A percentile compares a stretch with the other conserved stretches of the same genome.
These are phyloP conservation scores for Rhagoletis pomonella DNA, from an alignment of 1,140 invertebrate genomes.

Conservation along the genomic window DNA sequence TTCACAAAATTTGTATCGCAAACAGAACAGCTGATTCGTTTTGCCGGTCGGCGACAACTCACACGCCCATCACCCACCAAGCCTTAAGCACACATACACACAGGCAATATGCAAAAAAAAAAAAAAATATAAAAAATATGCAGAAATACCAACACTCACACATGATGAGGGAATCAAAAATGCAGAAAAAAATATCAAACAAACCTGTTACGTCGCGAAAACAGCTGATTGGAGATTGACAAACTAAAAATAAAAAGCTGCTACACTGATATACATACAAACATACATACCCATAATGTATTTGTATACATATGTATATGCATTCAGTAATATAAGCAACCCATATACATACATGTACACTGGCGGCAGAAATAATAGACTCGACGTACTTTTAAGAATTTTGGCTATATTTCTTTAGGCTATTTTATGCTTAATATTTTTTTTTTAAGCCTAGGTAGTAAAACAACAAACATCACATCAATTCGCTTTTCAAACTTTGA, in stretches of 20 bases:
- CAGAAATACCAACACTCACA: neutral
- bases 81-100: neutral
- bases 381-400: no score
- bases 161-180: neutral
- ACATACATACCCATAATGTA: neutral
- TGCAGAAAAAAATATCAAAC: neutral
- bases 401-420: no score
- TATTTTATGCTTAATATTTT: no score
- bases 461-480: no score
- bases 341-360: neutral
- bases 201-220: conserved; percentile 43
- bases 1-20: no score
- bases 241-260: conserved; percentile 18
- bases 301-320: neutral
- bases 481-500: no score
- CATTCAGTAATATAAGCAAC: neutral
- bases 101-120: neutral
- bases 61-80: neutral
- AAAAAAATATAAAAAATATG: neutral
- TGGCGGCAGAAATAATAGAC: no score
- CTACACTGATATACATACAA: no score
- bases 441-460: no score
- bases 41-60: neutral
- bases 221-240: conserved; percentile 36
- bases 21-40: conserved; percentile 8